A percentile compares a stretch with the other conserved stretches of the same genome.
Evolutionary conservation across 2,888 invertebrate genomes (phyloP).

Genomic region (Heliconius ethilla): DNA sequence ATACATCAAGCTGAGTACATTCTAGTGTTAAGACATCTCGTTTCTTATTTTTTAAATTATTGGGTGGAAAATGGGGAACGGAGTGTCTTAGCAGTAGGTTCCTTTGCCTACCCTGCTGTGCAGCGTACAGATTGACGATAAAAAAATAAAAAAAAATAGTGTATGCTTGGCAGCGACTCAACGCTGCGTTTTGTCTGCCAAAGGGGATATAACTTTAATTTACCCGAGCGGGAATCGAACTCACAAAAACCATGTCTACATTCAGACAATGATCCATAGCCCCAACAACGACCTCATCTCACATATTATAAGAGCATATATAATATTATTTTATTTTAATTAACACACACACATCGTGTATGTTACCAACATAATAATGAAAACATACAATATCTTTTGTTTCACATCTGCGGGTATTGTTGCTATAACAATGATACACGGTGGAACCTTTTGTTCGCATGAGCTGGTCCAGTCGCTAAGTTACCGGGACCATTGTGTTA

Average conservation of each 20-base stretch:
- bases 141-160: too few relatives aligned
- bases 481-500: slow-evolving; percentile 21
- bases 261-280: background rate
- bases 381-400: slow-evolving; percentile 13
- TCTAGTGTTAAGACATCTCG: background rate
- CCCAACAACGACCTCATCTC: background rate
- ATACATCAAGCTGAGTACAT: background rate
- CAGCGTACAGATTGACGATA: too few relatives aligned
- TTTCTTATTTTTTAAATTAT: too few relatives aligned
- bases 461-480: slow-evolving; percentile 23
- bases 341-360: background rate
- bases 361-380: background rate
- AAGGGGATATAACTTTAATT: background rate
- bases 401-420: slow-evolving; percentile 23
- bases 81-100: background rate
- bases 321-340: slow-evolving; percentile 9
- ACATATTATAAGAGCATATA: background rate
- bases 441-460: slow-evolving; percentile 12
- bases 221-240: background rate
- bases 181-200: background rate
- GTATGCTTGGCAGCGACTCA: background rate
- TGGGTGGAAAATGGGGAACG: too few relatives aligned
- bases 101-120: too few relatives aligned
- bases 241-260: background rate
- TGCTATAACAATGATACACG: slow-evolving; percentile 9